Percentiles rank a stretch among this genome's conserved stretches.
Evolutionary conservation across 1,140 invertebrate species (phyloP).

Genomic region (Meloidogyne floridensis): DNA sequence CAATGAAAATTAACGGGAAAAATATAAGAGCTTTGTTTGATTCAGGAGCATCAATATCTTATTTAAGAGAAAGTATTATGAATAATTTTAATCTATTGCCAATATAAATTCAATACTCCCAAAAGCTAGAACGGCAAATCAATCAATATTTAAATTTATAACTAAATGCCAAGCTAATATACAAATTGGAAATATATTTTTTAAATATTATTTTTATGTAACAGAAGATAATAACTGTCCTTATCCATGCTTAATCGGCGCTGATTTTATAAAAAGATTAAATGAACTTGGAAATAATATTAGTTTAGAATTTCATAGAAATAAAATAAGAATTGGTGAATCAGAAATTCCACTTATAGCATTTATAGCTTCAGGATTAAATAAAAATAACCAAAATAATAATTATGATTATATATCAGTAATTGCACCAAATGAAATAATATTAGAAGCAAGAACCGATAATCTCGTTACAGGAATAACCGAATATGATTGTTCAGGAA

Average conservation of each 20-base stretch:
- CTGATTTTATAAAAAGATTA: not conserved
- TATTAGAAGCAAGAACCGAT: conserved; percentile 8
- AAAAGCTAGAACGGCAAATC: conserved; percentile 14
- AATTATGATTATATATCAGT: not conserved
- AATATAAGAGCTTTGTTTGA: not conserved
- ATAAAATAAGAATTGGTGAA: not conserved
- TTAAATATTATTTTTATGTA: not conserved
- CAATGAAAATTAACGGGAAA: not conserved
- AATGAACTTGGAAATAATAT: not conserved
- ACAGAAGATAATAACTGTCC: conserved; percentile 14
- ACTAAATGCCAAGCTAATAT: not conserved
- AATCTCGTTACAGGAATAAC: conserved; percentile 6
- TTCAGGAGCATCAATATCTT: not conserved
- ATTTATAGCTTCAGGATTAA: not conserved
- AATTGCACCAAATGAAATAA: not conserved
- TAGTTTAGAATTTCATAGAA: not conserved
- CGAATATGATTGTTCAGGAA: conserved; percentile 1
- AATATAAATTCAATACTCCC: not conserved
- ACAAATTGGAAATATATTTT: not conserved
- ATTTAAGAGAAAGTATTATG: not conserved
- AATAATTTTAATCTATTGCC: not conserved
- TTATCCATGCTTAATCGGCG: not conserved
- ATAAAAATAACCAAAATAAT: not conserved
- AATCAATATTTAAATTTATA: conserved; percentile 8
- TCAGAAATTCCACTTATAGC: conserved; percentile 3